Conservation (phyloP, 2,797 vertebrate species). For the Microctenopoma stevenorrisi region DNA sequence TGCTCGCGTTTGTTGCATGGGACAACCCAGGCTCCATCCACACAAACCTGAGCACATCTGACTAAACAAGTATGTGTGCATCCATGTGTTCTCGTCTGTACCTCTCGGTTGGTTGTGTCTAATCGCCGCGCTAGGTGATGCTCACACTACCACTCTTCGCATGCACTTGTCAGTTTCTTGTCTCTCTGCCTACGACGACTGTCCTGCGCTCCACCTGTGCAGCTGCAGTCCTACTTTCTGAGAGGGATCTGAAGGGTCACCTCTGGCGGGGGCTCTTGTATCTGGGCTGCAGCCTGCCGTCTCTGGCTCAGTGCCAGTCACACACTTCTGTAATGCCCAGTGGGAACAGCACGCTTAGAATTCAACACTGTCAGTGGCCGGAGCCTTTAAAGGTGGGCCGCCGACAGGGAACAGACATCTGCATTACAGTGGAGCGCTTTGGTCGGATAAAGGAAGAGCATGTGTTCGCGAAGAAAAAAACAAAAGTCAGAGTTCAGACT, state of each 20-base stretch:
- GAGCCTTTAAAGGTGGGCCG: conserved; percentile 60
- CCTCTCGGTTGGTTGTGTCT: not conserved
- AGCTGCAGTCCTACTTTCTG: conserved; percentile 61
- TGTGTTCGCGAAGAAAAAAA: too few species aligned
- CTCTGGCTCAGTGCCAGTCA: conserved; percentile 56
- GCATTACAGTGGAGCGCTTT: conserved; percentile 41
- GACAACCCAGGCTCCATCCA: conserved; percentile 15
- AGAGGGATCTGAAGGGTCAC: conserved; percentile 66
- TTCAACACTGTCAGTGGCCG: conserved; percentile 49
- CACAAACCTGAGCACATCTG: conserved; percentile 33
- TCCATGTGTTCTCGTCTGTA: conserved; percentile 11
- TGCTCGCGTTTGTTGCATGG: not conserved
- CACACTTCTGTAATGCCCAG: conserved; percentile 61
- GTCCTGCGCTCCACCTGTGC: conserved; percentile 56
- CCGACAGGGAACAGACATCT: conserved; percentile 43
- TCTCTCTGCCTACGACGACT: conserved; percentile 18
- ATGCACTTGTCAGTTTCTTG: conserved; percentile 11
- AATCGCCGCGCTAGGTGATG: conserved; percentile 6
- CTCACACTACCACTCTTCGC: not conserved
- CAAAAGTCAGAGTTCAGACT: not conserved
- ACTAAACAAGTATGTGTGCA: conserved; percentile 24
- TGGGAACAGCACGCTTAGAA: conserved; percentile 64
- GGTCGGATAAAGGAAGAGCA: too few species aligned
- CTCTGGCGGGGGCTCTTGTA: conserved; percentile 60
- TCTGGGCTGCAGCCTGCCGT: conserved; percentile 54